These are phyloP conservation scores for Beris morrisii DNA, from an alignment of 2,888 invertebrate species.

Conservation along the genomic window DNA sequence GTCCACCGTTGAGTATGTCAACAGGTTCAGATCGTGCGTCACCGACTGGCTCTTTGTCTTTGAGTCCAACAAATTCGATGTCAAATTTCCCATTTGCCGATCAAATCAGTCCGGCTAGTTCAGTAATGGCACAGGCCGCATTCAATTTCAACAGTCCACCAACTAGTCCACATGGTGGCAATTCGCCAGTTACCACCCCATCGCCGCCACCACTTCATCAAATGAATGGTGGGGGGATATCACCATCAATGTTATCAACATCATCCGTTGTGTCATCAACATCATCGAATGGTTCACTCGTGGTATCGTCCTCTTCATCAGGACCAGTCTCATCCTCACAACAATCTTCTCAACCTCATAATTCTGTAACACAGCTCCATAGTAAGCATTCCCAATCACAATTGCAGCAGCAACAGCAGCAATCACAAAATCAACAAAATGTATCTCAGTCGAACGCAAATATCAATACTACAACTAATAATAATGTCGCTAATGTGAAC, in stretches of 20 bases:
- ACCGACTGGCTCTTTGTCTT: constrained; percentile 55
- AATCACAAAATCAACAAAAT: constrained; percentile 8
- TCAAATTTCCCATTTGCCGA: constrained; percentile 55
- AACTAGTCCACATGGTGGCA: constrained; percentile 52
- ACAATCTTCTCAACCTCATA: constrained; percentile 40
- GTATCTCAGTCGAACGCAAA: constrained; percentile 6
- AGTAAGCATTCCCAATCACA: constrained; percentile 13
- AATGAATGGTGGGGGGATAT: constrained; percentile 11
- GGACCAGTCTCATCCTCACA: constrained; percentile 37
- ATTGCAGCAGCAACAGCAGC: constrained; percentile 13
- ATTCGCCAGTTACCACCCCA: constrained; percentile 51
- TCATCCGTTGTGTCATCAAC: constrained; percentile 30
- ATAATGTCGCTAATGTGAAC: constrained; percentile 9
- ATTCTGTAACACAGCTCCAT: constrained; percentile 36
- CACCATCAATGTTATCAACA: constrained; percentile 31
- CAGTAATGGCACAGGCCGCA: constrained; percentile 42
- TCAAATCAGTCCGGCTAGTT: constrained; percentile 48
- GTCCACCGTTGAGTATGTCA: constrained; percentile 58
- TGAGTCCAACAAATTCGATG: constrained; percentile 55
- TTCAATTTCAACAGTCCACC: constrained; percentile 52
- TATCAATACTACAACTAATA: constrained; percentile 14
- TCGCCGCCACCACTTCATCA: constrained; percentile 47
- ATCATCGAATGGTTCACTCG: constrained; percentile 12
- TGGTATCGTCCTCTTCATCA: constrained; percentile 35
- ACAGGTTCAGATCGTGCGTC: constrained; percentile 59